These are phyloP conservation scores for Dynastes maya DNA, from an alignment of 2,888 invertebrate genomes.

Conservation along the genomic window DNA sequence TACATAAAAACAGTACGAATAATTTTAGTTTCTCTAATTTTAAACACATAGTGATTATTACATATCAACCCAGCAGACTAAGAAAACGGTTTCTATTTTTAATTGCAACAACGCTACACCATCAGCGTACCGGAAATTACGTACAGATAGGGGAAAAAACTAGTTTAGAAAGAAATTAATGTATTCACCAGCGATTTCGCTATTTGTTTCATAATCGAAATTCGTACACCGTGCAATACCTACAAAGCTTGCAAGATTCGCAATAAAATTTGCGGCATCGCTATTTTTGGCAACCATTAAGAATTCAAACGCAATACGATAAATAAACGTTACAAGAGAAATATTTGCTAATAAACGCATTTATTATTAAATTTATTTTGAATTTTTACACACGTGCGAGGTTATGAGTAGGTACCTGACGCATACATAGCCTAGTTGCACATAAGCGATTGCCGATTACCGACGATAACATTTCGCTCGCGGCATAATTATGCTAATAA, in stretches of 20 bases:
- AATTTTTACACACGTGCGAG: background rate
- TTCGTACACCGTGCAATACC: background rate
- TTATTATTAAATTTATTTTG: too few relatives aligned
- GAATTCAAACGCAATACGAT: constrained; percentile 2
- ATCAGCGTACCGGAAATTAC: constrained; percentile 29
- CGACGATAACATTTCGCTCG: background rate
- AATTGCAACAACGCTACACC: constrained; percentile 2
- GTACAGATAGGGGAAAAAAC: background rate
- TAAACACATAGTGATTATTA: too few relatives aligned
- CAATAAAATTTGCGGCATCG: background rate
- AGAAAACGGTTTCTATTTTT: constrained; percentile 23
- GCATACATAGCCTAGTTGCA: background rate
- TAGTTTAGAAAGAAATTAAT: constrained; percentile 17
- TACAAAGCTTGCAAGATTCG: background rate
- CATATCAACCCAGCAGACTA: background rate
- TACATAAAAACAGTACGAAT: too few relatives aligned
- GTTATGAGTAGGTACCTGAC: background rate
- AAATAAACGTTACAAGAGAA: background rate
- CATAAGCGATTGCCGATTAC: background rate
- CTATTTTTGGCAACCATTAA: background rate
- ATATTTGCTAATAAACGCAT: too few relatives aligned
- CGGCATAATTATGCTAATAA: constrained; percentile 26
- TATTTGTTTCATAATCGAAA: background rate
- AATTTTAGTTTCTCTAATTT: too few relatives aligned
- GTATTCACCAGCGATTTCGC: constrained; percentile 3